These are phyloP conservation scores for Urechis unicinctus DNA, from an alignment of 2,888 invertebrate genomes.

Conservation along the genomic window DNA sequence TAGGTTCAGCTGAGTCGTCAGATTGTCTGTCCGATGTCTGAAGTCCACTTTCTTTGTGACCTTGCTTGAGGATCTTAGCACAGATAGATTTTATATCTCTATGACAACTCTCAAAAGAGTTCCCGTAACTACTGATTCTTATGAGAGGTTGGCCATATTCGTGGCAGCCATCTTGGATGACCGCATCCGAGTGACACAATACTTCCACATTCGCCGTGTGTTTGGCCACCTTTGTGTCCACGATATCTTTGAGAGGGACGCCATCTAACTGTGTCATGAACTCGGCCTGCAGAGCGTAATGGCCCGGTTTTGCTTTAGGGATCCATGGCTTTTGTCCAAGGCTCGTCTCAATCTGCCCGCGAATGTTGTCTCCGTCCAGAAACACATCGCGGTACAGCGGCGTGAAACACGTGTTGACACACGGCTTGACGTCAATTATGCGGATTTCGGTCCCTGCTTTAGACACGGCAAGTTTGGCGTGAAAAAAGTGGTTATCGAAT, in stretches of 20 bases:
- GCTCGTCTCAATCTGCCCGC: background rate
- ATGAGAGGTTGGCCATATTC: no score
- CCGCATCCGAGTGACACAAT: no score
- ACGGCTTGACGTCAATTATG: background rate
- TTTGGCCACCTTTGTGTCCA: background rate
- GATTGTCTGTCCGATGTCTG: no score
- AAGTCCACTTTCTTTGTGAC: no score
- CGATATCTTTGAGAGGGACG: background rate
- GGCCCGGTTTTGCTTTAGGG: background rate
- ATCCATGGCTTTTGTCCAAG: background rate
- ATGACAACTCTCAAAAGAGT: no score
- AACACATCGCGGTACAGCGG: background rate
- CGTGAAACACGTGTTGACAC: background rate
- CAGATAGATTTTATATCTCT: no score
- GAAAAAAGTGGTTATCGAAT: slow-evolving; percentile 5
- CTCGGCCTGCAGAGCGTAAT: background rate
- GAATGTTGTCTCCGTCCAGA: background rate
- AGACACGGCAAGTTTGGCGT: background rate
- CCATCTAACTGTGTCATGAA: background rate
- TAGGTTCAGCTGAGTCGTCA: no score
- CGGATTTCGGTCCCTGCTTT: background rate
- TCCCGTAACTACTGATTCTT: no score
- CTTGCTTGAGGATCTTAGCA: no score
- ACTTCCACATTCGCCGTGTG: no score
- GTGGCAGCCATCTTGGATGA: no score